A percentile compares a stretch with the other conserved stretches of the same genome.
Conservation (phyloP, 2,888 invertebrate genomes). For the Dinocampus coccinellae region DNA sequence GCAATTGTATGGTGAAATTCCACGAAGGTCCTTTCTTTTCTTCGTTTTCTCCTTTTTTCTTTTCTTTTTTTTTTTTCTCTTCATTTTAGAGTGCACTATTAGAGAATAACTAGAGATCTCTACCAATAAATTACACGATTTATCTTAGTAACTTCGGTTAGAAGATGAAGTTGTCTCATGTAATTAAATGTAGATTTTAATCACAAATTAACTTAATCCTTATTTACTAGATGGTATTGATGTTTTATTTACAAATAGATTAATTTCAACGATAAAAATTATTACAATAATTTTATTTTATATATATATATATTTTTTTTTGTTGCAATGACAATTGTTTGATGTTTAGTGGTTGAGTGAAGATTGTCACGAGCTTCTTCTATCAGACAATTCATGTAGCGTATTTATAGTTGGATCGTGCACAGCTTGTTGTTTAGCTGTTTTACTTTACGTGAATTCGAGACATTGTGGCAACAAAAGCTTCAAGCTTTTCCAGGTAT, state of each 20-base stretch:
- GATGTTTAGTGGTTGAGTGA: neutral
- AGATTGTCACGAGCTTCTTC: neutral
- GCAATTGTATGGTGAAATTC: neutral
- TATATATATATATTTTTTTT: no score
- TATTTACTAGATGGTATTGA: no score
- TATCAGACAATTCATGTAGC: neutral
- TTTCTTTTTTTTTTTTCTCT: no score
- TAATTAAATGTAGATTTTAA: no score
- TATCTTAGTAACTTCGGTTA: neutral
- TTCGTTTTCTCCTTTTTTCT: no score
- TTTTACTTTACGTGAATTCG: constrained; percentile 2
- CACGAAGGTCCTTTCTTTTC: no score
- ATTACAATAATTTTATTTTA: no score
- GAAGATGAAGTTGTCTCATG: neutral
- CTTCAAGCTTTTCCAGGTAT: neutral
- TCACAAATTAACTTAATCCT: no score
- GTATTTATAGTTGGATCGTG: constrained; percentile 5
- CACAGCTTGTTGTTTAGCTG: constrained; percentile 6
- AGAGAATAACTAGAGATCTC: neutral
- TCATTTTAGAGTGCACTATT: neutral
- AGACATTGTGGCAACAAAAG: constrained; percentile 22
- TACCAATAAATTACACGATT: neutral
- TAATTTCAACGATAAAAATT: no score
- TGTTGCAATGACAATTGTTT: neutral
- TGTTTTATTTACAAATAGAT: no score